Conservation (phyloP, 2,797 vertebrate genomes). For the Gephyroberyx darwinii region DNA sequence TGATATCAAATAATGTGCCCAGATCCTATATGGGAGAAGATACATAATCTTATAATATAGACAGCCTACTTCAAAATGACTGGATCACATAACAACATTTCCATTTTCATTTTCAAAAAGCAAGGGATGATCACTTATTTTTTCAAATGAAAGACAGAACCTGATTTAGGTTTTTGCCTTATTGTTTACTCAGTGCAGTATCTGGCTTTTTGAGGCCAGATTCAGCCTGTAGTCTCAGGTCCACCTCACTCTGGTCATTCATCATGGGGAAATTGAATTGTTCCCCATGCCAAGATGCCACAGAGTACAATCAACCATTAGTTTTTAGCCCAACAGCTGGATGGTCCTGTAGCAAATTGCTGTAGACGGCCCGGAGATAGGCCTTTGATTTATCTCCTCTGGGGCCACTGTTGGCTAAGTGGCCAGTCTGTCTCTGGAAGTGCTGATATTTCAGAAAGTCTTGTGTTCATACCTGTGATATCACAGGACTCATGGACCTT, state of each 20-base stretch:
- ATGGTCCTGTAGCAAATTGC: constrained; percentile 71
- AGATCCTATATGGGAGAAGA: too few species aligned
- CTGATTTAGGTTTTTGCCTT: constrained; percentile 32
- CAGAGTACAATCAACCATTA: constrained; percentile 73
- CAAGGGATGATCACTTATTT: constrained; percentile 25
- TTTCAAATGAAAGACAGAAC: constrained; percentile 15
- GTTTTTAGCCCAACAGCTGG: constrained; percentile 76
- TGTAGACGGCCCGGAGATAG: constrained; percentile 56
- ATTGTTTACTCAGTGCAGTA: constrained; percentile 43
- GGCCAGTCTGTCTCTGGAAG: constrained; percentile 57
- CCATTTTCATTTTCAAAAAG: constrained; percentile 21
- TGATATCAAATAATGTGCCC: too few species aligned
- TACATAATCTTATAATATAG: not conserved
- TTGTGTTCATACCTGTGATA: constrained; percentile 23
- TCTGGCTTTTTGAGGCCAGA: constrained; percentile 42
- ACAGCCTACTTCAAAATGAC: not conserved
- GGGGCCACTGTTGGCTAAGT: constrained; percentile 66
- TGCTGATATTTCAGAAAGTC: constrained; percentile 42
- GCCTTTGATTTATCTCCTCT: constrained; percentile 76
- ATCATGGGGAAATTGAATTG: constrained; percentile 81
- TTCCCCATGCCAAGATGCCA: constrained; percentile 76
- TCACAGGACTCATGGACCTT: constrained; percentile 4
- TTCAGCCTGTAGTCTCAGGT: constrained; percentile 53
- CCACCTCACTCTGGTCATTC: constrained; percentile 70
- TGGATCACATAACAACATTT: not conserved